Evolutionary conservation across 1,140 invertebrate genomes (phyloP), one percentile per base, ranked within the genome.

Genomic region (Coenobita brevimanus): DNA sequence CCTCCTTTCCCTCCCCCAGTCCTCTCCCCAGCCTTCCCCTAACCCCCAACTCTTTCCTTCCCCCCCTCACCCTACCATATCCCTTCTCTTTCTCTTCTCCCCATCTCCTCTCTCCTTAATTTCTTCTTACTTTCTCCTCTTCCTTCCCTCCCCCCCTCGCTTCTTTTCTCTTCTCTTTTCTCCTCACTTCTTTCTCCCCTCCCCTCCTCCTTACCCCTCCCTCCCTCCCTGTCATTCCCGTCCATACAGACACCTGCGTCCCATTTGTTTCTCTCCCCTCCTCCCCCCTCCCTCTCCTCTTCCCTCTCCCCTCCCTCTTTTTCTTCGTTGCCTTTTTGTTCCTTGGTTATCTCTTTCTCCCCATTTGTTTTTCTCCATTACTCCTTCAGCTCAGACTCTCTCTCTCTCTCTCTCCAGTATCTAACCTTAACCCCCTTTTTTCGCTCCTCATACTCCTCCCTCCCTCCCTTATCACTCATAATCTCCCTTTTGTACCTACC

Each of bases 361-460:
- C 15, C 2, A 27, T n/a, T 75, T 38, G 10, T 17, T 38, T 46
- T 46, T 8, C 38, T n/a, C 27, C 38, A 15, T 46, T 46, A 27
- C 75, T 43, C 50, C 38, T 36, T 73, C 69, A 3, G 30, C 24
- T 75, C 15, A 36, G 24, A 36, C 38, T 1, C 15, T 38, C 75
- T 78, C 24, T 27, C 38, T 38, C 43, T 50, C 75, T 36, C 36
- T 15, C 36, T 1, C 27, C 57, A 8, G 6, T 1, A 27, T 36
- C 30, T 30, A 54, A 33, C 57, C n/a, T n/a, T n/a, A n/a, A n/a
- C 13, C 78, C 38, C 46, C 24, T 21, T 30, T n/a, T 43, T 62
- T 41, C 57, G n/a, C 79, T 64, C 54, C n/a, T 62, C 30, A 57
- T 38, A 57, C 21, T 50, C 30, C 75, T 50, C 75, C 30, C 75